A percentile compares a stretch with the other conserved stretches of the same genome.
Evolutionary conservation across 2,888 invertebrate genomes (phyloP).

Genomic region (Sympetrum striolatum): DNA sequence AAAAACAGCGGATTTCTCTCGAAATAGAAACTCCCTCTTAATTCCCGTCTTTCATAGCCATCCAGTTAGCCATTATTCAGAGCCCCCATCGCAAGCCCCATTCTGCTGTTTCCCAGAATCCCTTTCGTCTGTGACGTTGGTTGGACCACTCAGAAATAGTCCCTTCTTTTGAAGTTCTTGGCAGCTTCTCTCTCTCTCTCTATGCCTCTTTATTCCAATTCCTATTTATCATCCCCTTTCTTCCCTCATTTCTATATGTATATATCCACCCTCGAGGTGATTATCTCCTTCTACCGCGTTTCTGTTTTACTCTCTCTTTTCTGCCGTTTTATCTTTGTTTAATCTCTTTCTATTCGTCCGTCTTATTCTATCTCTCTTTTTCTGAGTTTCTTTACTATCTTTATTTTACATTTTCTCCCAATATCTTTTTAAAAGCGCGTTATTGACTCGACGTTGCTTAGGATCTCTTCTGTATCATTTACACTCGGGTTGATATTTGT

Average conservation of each 20-base stretch:
- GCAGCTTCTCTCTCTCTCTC: not conserved
- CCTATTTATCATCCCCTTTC: not conserved
- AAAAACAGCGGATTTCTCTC: no score
- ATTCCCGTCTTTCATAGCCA: no score
- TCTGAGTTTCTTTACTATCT: not conserved
- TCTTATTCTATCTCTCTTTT: not conserved
- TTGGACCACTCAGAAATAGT: constrained; percentile 14
- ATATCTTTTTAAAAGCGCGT: not conserved
- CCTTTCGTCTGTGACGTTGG: not conserved
- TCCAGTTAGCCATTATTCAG: no score
- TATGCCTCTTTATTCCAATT: not conserved
- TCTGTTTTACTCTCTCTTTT: not conserved
- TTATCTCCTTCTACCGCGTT: not conserved
- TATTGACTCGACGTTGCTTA: no score
- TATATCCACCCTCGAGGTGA: not conserved
- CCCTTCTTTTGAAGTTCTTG: not conserved
- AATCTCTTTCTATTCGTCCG: not conserved
- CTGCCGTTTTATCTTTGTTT: no score
- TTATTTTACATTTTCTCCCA: not conserved
- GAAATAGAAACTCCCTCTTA: no score
- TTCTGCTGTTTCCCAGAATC: constrained; percentile 41
- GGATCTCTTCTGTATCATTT: no score
- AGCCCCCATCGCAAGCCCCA: not conserved
- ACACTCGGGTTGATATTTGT: no score
- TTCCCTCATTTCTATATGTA: no score